Evolutionary conservation across 2,888 invertebrate genomes (phyloP).

Genomic region (Poecilobothrus nobilitatus): DNA sequence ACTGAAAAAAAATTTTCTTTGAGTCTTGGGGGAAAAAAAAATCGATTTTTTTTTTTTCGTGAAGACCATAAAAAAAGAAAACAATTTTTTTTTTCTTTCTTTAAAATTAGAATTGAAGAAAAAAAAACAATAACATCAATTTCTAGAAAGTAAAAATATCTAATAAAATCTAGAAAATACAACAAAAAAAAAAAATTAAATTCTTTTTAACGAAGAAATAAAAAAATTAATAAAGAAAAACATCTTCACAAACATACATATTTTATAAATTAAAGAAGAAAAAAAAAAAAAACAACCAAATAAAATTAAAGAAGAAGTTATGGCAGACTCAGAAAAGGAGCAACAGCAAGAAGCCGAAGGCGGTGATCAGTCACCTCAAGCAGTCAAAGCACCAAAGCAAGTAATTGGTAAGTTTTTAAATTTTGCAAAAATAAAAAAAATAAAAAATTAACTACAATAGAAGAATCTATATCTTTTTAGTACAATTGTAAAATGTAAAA

Average conservation of each 20-base stretch:
- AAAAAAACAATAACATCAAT: neutral
- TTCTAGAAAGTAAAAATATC: too few species aligned
- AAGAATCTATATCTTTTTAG: neutral
- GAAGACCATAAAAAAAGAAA: slow-evolving; percentile 19
- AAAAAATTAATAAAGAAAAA: neutral
- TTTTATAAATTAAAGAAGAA: slow-evolving; percentile 39
- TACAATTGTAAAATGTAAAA: neutral
- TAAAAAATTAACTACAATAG: neutral
- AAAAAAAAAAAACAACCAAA: slow-evolving; percentile 46
- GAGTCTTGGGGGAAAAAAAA: slow-evolving; percentile 25
- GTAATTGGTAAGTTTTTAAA: slow-evolving; percentile 61
- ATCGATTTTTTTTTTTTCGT: slow-evolving; percentile 10
- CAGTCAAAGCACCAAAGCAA: slow-evolving; percentile 58
- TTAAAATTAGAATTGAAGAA: neutral
- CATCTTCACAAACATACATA: too few species aligned
- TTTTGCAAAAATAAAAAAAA: neutral
- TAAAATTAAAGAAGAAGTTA: slow-evolving; percentile 50
- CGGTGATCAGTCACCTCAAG: slow-evolving; percentile 37
- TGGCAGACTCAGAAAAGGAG: slow-evolving; percentile 90
- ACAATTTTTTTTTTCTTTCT: neutral
- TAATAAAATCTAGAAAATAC: too few species aligned
- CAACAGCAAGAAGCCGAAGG: slow-evolving; percentile 46
- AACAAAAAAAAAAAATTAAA: neutral
- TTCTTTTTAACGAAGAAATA: neutral
- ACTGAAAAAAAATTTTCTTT: slow-evolving; percentile 15